Percentiles rank a stretch among this genome's conserved stretches.
Conservation (phyloP, 2,797 vertebrate species). For the Hybognathus amarus region DNA sequence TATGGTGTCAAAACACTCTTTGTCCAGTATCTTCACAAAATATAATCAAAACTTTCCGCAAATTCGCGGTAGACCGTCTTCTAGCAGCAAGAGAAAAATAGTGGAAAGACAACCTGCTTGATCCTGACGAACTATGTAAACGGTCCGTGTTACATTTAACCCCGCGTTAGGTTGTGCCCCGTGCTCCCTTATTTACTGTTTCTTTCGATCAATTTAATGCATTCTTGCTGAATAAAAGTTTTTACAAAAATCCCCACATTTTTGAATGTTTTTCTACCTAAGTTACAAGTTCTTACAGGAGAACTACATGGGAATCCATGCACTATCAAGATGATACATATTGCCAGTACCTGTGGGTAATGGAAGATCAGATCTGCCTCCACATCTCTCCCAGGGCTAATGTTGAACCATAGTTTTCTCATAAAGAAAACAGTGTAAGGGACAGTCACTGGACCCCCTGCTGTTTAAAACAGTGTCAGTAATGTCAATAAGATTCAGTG, state of each 20-base stretch:
- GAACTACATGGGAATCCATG: background rate
- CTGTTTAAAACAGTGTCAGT: conserved; percentile 39
- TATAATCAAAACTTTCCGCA: too few species aligned
- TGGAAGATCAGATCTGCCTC: conserved; percentile 92
- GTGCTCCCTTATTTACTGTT: background rate
- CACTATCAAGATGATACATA: background rate
- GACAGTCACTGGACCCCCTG: conserved; percentile 74
- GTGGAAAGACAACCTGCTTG: too few species aligned
- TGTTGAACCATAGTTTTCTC: conserved; percentile 94
- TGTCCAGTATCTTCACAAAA: too few species aligned
- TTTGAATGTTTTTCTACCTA: background rate
- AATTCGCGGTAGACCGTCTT: too few species aligned
- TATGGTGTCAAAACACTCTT: too few species aligned
- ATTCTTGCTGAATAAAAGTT: background rate
- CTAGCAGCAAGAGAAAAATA: too few species aligned
- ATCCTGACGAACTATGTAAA: too few species aligned
- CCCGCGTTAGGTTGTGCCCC: too few species aligned
- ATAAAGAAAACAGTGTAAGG: conserved; percentile 91
- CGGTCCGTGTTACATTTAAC: too few species aligned
- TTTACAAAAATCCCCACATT: background rate
- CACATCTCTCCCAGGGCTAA: conserved; percentile 87
- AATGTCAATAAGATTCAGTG: background rate
- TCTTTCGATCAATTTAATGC: background rate
- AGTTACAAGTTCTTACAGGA: background rate
- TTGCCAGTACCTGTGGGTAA: conserved; percentile 90